Evolutionary conservation across 2,113 vertebrate genomes (phyloP), one percentile per base, ranked within the genome.

Genomic region (Bambusicola thoracicus): DNA sequence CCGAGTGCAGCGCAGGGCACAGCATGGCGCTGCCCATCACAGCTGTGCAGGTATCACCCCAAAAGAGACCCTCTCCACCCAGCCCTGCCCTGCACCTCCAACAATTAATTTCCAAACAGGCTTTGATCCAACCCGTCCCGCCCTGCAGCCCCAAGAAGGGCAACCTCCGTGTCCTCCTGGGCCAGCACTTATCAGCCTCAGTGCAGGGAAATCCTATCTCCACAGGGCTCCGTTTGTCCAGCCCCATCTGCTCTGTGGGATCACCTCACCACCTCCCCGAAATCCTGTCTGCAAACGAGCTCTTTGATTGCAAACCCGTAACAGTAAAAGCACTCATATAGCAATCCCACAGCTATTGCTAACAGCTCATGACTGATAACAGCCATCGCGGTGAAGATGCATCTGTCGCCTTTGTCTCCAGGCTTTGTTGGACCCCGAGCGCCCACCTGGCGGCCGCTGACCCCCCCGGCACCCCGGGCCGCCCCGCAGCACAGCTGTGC

Each of bases 391-490:
- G 36, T 16, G n/a, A 24, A 34, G n/a, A 62, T 70, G 58, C 17
- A 30, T 41, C 38, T 62, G 15, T 21, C 44, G 41, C 61, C 41
- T 30, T 81, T 51, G 19, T 9, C 9, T 4, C 2, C 29, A 36
- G 43, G 30, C 43, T 75, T 44, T 55, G 61, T 7, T 43, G 43
- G 63, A 21, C 24, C 1, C 1, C 1, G 3, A 66, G 25, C 10
- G 13, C 5, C 63, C 59, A 17, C 20, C 22, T 10, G 41, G 49
- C 20, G 46, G 36, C 0, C 16, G 0, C 13, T 63, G n/a, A 14
- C 58, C 56, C 44, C 20, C 44, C 43, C 13, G 10, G 13, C 11
- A 12, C 40, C 40, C 40, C 40, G 5, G 40, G 40, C 40, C 13
- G 38, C 40, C 40, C 40, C 21, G 1, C 70, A 8, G 12, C 24